A percentile compares a stretch with the other conserved stretches of the same genome.
Evolutionary conservation across 2,888 invertebrate species (phyloP).

Genomic region (Allophyes oxyacanthae): DNA sequence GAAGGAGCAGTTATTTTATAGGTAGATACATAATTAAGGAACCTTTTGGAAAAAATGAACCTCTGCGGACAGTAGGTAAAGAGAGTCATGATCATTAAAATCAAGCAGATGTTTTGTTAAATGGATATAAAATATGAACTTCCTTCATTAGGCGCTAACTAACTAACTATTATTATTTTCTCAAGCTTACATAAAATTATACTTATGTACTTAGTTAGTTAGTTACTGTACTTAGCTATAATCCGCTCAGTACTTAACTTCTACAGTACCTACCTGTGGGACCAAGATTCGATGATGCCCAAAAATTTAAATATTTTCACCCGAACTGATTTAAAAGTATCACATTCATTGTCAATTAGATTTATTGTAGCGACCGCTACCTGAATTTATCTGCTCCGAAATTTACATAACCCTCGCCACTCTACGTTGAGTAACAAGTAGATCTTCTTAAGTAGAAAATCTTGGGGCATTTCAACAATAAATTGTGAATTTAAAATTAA

Average conservation of each 20-base stretch:
- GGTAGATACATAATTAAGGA: no score
- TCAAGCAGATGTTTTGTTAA: no score
- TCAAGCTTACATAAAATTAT: no score
- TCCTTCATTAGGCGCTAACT: no score
- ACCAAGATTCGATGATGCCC: constrained; percentile 14
- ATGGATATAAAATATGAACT: no score
- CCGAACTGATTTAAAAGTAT: constrained; percentile 16
- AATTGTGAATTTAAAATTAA: constrained; percentile 65
- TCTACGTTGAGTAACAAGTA: constrained; percentile 17
- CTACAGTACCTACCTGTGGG: constrained; percentile 25
- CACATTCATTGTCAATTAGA: constrained; percentile 26
- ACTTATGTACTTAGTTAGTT: no score
- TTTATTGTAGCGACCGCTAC: constrained; percentile 46
- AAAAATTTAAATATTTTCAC: constrained; percentile 26
- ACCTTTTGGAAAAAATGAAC: no score
- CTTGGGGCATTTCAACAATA: constrained; percentile 43
- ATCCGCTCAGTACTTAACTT: background rate
- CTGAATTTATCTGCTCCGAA: constrained; percentile 35
- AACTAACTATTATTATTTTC: no score
- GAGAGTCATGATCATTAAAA: no score
- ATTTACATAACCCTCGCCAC: constrained; percentile 41
- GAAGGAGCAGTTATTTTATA: no score
- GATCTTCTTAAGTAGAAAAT: constrained; percentile 29
- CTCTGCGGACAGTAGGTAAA: no score
- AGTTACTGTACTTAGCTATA: no score